Conservation (phyloP, 1,140 invertebrate species). For the Teleogryllus occipitalis region DNA sequence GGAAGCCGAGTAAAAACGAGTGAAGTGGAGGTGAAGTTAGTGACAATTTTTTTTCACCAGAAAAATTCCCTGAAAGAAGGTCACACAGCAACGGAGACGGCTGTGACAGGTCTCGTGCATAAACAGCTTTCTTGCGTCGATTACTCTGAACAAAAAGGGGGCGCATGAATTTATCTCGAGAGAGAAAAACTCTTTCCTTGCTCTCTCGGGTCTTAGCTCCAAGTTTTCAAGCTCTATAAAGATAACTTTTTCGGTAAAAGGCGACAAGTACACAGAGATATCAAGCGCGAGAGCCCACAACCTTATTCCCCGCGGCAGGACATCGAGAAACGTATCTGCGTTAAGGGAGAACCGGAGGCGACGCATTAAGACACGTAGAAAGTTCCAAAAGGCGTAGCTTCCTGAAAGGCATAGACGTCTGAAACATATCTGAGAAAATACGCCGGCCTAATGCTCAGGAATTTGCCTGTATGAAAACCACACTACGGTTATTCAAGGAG, state of each 20-base stretch:
- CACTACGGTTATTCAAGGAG: too few species aligned
- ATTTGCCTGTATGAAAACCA: too few species aligned
- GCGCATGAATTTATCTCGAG: not conserved
- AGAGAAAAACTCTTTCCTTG: not conserved
- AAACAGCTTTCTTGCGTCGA: not conserved
- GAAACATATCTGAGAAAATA: not conserved
- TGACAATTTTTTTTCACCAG: not conserved
- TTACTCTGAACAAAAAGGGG: not conserved
- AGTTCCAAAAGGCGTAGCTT: not conserved
- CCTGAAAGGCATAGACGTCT: not conserved
- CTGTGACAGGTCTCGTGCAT: not conserved
- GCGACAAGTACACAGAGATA: not conserved
- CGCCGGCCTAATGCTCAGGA: not conserved
- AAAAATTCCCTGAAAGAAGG: not conserved
- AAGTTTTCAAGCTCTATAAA: not conserved
- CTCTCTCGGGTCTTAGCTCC: not conserved
- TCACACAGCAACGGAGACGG: not conserved
- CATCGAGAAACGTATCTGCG: not conserved
- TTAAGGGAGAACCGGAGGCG: not conserved
- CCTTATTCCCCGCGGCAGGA: too few species aligned
- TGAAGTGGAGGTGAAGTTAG: not conserved
- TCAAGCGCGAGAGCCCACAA: not conserved
- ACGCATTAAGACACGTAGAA: not conserved
- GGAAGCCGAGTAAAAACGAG: not conserved
- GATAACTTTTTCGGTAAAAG: slow-evolving; percentile 1